phyloP scores from a whole-genome alignment of 2,888 invertebrate species.

The Carabus problematicus region DNA sequence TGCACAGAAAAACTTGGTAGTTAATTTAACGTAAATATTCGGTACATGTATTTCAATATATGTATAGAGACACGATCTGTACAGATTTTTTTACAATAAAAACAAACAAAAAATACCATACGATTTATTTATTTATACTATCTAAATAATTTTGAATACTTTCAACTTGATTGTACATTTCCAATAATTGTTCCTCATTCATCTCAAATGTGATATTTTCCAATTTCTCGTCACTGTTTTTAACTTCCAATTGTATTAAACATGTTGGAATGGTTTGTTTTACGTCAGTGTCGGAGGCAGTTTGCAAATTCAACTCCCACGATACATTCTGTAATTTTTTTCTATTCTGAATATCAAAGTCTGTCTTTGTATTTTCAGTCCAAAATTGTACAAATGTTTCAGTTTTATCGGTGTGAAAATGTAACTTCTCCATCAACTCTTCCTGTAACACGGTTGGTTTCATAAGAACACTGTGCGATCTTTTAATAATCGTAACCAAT shows the following conservation, averaged over 20 bases:
- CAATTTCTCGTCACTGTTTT: conserved; percentile 48
- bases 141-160: conserved; percentile 60
- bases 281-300: conserved; percentile 60
- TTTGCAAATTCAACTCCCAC: conserved; percentile 66
- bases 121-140: conserved; percentile 41
- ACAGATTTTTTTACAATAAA: conserved; percentile 10
- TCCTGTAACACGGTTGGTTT: conserved; percentile 64
- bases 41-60: background rate
- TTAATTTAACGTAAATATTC: conserved; percentile 59
- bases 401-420: conserved; percentile 62
- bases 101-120: conserved; percentile 14
- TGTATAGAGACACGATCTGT: background rate
- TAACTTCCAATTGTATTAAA: conserved; percentile 60
- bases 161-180: conserved; percentile 64
- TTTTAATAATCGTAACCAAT: conserved; percentile 59
- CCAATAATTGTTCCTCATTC: conserved; percentile 61
- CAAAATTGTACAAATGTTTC: conserved; percentile 64
- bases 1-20: conserved; percentile 66
- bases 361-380: conserved; percentile 62
- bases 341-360: conserved; percentile 60
- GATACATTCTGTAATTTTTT: conserved; percentile 62
- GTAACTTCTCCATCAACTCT: conserved; percentile 60
- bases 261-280: conserved; percentile 61
- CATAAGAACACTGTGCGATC: conserved; percentile 62
- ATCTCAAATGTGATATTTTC: conserved; percentile 62